Evolutionary conservation across 64 coral and sea anemone genomes (phyloP), one percentile per base, ranked within the genome.

Genomic region (Platygyra sinensis): DNA sequence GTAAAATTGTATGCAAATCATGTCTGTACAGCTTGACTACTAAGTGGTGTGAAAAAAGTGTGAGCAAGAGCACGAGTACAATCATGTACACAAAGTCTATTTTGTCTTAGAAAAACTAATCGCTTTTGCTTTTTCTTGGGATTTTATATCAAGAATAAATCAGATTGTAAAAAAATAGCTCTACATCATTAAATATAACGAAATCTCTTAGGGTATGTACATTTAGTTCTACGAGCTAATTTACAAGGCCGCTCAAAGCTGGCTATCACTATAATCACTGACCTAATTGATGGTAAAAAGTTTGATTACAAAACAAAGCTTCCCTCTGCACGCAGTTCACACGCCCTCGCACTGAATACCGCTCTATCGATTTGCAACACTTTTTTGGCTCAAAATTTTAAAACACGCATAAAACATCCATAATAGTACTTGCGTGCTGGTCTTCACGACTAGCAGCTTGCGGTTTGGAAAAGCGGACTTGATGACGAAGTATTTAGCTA

Each of bases 181-280:
- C 81, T 83, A 85, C 63, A 63, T 67, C 63, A 85, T 85, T 85
- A 85, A 85, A 85, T 85, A 85, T 71, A 83, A 83, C 36, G 38
- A 64, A 83, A 83, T 38, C 20, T 83, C 27, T 69, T 31, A 85
- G 28, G 50, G 11, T 71, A 85, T 71, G 33, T 52, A 85, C 62
- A 85, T 10, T 16, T 25, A 57, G 46, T 20, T 13, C 62, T 69
- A 83, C 16, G 80, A 61, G 62, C 8, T 67, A 46, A 49, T 85
- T 69, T 85, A 85, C 62, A 28, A 19, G 62, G 81, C 63, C 39
- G 46, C 67, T 83, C 80, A 25, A 19, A 0, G 31, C 2, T 67
- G 11, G 22, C 10, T 28, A n/a, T 85, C 22, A 85, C 33, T 12
- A 27, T 51, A 50, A 85, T 71, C 62, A 85, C 33, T 71, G 67